A percentile compares a stretch with the other conserved stretches of the same genome.
phyloP scores from a whole-genome alignment of 2,113 vertebrate species.

The Oryzias celebensis region DNA sequence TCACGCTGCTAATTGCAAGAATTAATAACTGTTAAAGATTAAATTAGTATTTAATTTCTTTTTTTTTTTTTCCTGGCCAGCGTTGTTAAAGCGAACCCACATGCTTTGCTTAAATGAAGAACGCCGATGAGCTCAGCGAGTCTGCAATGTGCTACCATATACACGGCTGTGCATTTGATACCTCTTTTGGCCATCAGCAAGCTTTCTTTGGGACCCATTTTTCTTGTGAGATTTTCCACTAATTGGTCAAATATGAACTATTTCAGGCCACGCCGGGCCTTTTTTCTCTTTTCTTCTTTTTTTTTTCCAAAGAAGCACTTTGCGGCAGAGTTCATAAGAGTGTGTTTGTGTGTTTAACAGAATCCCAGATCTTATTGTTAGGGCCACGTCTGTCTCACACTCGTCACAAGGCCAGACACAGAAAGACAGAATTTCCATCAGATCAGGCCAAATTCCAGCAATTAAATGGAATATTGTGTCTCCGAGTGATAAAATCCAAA shows the following conservation, averaged over 20 bases:
- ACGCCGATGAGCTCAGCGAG: neutral
- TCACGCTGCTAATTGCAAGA: no score
- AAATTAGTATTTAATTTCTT: neutral
- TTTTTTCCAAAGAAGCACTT: neutral
- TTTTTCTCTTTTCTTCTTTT: neutral
- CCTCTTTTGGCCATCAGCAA: neutral
- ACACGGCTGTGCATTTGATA: constrained; percentile 7
- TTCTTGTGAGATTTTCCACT: constrained; percentile 4
- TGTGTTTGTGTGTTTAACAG: no score
- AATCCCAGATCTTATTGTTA: no score
- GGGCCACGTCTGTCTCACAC: no score
- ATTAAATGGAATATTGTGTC: no score
- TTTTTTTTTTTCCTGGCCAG: neutral
- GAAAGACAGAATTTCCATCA: no score
- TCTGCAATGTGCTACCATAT: constrained; percentile 7
- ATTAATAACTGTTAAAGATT: neutral
- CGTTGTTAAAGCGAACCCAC: neutral
- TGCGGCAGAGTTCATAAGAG: constrained; percentile 11
- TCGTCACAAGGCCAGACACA: no score
- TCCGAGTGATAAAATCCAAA: no score
- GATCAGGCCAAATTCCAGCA: no score
- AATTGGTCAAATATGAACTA: constrained; percentile 15
- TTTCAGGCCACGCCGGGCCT: constrained; percentile 5
- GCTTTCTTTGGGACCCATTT: neutral
- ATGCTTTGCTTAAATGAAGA: constrained; percentile 2